A percentile compares a stretch with the other conserved stretches of the same genome.
Evolutionary conservation across 2,113 vertebrate genomes (phyloP).

Genomic region (Megatriorchis doriae): DNA sequence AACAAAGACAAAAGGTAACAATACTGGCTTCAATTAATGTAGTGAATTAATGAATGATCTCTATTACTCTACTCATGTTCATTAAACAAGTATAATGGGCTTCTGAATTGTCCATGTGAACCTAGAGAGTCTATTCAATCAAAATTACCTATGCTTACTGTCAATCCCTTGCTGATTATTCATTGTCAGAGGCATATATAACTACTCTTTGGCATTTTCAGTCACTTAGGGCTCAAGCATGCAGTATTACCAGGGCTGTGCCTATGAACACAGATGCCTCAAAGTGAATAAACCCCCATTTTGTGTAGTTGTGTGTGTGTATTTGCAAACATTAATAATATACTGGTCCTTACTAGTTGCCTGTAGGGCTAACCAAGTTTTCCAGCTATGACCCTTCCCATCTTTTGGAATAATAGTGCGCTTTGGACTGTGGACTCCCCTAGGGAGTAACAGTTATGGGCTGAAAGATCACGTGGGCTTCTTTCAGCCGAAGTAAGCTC

Average conservation of each 20-base stretch:
- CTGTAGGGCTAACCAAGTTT: background rate
- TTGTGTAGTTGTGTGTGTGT: background rate
- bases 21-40: conserved; percentile 42
- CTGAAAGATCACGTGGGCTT: background rate
- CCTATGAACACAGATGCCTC: background rate
- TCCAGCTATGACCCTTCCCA: background rate
- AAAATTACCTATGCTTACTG: conserved; percentile 57
- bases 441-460: background rate
- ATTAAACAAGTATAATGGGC: conserved; percentile 57
- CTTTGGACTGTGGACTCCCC: background rate
- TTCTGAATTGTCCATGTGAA: conserved; percentile 54
- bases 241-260: background rate
- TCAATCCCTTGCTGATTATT: conserved; percentile 47
- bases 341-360: background rate
- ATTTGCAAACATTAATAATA: background rate
- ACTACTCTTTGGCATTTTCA: conserved; percentile 8
- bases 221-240: background rate
- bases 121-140: conserved; percentile 43
- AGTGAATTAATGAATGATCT: conserved; percentile 60
- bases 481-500: background rate
- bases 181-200: background rate
- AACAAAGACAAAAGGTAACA: conserved; percentile 43
- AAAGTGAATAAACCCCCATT: background rate
- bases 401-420: background rate
- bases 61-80: conserved; percentile 49